These are phyloP conservation scores for Caenorhabditis angaria DNA, from an alignment of 2,888 invertebrate genomes.

Conservation along the genomic window DNA sequence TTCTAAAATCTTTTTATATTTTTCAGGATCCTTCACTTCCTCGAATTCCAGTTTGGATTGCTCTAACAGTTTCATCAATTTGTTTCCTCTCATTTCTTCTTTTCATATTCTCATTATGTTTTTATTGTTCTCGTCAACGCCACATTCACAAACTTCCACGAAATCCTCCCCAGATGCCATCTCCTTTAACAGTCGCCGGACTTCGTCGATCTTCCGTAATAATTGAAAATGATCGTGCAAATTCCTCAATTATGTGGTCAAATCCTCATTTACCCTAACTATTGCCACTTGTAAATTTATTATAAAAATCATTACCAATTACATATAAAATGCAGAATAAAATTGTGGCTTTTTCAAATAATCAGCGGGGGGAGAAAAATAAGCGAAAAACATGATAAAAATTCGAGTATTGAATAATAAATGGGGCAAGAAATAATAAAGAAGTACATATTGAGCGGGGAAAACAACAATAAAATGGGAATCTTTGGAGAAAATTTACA, in stretches of 20 bases:
- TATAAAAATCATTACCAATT: conserved; percentile 21
- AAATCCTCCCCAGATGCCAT: conserved; percentile 11
- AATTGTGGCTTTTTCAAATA: conserved; percentile 15
- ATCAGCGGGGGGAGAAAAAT: neutral
- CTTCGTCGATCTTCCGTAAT: neutral
- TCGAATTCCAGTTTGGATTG: conserved; percentile 17
- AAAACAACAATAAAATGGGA: no score
- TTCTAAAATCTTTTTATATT: conserved; percentile 12
- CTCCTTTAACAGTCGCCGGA: conserved; percentile 32
- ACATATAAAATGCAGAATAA: no score
- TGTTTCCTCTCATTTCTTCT: conserved; percentile 18
- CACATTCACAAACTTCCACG: neutral
- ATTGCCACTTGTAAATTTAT: conserved; percentile 12
- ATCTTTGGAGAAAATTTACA: no score
- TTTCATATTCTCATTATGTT: conserved; percentile 16
- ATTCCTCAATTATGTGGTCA: conserved; percentile 10
- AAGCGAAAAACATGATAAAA: no score
- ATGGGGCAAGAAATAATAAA: no score
- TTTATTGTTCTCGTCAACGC: conserved; percentile 13
- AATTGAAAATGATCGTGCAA: neutral
- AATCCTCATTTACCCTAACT: neutral
- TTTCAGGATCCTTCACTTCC: neutral
- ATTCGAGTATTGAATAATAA: no score
- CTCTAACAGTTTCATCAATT: conserved; percentile 15
- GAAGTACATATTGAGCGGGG: no score